Conservation (phyloP, 2,113 vertebrate species). For the Scopus umbretta region DNA sequence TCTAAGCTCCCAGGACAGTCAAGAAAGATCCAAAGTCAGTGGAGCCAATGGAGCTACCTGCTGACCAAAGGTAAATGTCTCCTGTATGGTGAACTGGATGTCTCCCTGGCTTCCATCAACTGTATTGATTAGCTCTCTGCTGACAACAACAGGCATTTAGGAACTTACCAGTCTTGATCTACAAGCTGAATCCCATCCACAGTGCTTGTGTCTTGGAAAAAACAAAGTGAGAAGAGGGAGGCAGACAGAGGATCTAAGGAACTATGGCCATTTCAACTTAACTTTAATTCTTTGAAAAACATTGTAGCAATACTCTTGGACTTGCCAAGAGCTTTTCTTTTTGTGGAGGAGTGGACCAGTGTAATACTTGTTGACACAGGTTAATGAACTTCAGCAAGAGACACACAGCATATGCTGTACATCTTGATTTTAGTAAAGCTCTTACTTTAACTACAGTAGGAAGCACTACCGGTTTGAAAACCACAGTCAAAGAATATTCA, state of each 20-base stretch:
- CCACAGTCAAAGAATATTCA: neutral
- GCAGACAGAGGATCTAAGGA: neutral
- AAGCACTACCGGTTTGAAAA: neutral
- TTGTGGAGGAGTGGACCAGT: neutral
- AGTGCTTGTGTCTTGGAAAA: neutral
- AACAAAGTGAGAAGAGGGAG: neutral
- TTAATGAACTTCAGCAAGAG: neutral
- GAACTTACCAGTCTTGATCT: neutral
- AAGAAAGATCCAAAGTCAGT: neutral
- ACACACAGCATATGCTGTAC: neutral
- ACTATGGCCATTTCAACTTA: neutral
- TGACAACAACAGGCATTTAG: neutral
- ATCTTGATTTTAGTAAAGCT: neutral
- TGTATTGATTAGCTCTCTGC: neutral
- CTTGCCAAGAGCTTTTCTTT: neutral
- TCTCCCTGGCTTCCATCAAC: neutral
- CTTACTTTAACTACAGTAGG: neutral
- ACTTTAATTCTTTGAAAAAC: neutral
- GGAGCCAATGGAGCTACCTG: fast-evolving
- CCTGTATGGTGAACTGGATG: neutral
- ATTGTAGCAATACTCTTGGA: neutral
- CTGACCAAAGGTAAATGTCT: neutral
- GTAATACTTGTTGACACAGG: neutral
- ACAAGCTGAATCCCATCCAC: neutral
- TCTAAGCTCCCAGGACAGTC: neutral